Percentiles rank a stretch among this genome's conserved stretches.
Conservation (phyloP, 2,113 vertebrate genomes). For the Dicerorhinus sumatrensis region DNA sequence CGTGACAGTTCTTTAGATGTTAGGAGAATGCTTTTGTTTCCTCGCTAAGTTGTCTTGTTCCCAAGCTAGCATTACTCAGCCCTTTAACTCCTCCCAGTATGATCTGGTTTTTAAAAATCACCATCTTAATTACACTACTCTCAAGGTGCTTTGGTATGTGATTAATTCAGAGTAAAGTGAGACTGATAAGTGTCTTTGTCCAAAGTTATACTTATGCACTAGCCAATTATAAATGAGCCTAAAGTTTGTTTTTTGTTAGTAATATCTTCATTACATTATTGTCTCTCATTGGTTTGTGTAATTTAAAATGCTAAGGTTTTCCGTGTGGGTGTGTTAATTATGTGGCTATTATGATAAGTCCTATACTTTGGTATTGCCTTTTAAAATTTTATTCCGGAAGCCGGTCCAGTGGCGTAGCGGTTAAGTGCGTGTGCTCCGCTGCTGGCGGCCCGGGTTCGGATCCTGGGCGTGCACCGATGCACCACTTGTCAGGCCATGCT, state of each 20-base stretch:
- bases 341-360: not conserved
- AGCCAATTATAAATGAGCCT: not conserved
- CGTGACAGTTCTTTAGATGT: not conserved
- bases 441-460: too few species aligned
- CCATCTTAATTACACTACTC: not conserved
- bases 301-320: not conserved
- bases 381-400: not conserved
- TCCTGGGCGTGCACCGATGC: too few species aligned
- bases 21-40: not conserved
- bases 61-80: not conserved
- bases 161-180: slow-evolving; percentile 24
- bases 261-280: not conserved
- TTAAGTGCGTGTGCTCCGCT: too few species aligned
- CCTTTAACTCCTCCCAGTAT: not conserved
- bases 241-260: not conserved
- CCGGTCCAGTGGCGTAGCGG: too few species aligned
- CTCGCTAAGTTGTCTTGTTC: not conserved
- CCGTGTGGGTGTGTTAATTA: not conserved
- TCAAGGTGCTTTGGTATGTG: not conserved
- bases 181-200: not conserved
- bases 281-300: not conserved
- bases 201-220: not conserved
- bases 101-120: not conserved
- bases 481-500: too few species aligned
- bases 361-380: not conserved